Base-by-base conservation (phyloP, 92 coral and sea anemone genomes). In the Siderastrea siderea region DNA sequence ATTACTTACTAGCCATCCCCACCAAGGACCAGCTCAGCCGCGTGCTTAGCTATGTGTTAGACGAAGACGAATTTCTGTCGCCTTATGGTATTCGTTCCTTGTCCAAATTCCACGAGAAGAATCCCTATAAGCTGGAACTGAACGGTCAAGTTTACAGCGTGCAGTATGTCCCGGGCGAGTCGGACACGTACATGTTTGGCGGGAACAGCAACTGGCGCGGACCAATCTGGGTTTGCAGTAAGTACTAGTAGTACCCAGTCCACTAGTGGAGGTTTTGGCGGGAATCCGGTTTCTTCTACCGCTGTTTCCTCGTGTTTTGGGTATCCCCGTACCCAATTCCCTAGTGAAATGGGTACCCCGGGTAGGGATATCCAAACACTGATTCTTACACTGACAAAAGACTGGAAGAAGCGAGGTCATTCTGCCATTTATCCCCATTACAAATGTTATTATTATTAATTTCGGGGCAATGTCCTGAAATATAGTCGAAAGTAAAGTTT, bases 131-230 rank as follows among this genome's bases (percentile, higher is more conserved):
- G 78, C 75, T 95, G 70, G 86, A 90, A 26, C 53, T 95, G 19
- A 81, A 87, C 48, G 99, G 98, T 55, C 84, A 90, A 74, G 78
- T 72, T 51, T 95, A 95, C 77, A 84, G 95, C 15, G 99, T 97
- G 74, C 92, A 94, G 48, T 97, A 97, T 77, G 99, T 97, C 16
- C 96, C 99, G 4, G 99, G 95, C 47, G 99, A 97, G 69, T 97
- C 98, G 11, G 94, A 94, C 78, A 95, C 97, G 3, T 87, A 65
- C 86, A 97, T 97, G 98, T 95, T 95, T 74, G 99, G 99, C 16
- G 99, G 99, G 13, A 97, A 97, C 89, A 97, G 99, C 71, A 97
- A 97, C 94, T 97, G 99, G 99, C 94, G 98, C 15, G 99, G 99
- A 69, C 99, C 99, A 51, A 88, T 97, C 44, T 97, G 99, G 99